These are phyloP conservation scores for Drosophila falleni DNA, from an alignment of 2,888 invertebrate genomes.

Conservation along the genomic window DNA sequence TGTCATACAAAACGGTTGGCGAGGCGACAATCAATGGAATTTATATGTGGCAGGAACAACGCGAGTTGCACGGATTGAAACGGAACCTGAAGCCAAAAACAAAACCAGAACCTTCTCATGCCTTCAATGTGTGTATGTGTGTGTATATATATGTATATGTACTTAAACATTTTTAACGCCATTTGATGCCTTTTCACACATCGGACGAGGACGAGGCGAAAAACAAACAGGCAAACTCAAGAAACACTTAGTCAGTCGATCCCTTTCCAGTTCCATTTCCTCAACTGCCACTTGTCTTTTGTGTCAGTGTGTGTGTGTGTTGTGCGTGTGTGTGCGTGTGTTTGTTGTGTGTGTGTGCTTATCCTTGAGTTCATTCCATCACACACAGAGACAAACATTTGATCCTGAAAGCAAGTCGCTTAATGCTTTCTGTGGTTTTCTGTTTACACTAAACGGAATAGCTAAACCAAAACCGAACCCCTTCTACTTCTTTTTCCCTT, in stretches of 20 bases:
- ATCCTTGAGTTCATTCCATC: too few relatives aligned
- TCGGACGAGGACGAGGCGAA: constrained; percentile 56
- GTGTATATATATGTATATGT: constrained; percentile 41
- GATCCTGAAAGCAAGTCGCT: constrained; percentile 59
- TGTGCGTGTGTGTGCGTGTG: constrained; percentile 25
- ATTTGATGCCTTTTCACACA: constrained; percentile 81
- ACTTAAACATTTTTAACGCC: constrained; percentile 80
- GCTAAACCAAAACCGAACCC: constrained; percentile 34
- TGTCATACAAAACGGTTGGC: constrained; percentile 77
- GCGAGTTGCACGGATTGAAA: constrained; percentile 27
- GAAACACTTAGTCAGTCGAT: constrained; percentile 72
- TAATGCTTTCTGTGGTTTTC: constrained; percentile 62
- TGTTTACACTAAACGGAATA: constrained; percentile 69
- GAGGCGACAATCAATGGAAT: constrained; percentile 81
- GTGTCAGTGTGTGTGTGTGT: constrained; percentile 23
- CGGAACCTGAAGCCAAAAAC: constrained; percentile 40
- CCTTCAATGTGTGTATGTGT: constrained; percentile 56
- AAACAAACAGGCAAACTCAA: constrained; percentile 71
- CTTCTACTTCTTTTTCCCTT: neutral
- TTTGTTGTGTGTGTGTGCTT: constrained; percentile 24
- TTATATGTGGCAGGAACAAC: constrained; percentile 47
- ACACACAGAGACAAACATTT: constrained; percentile 47
- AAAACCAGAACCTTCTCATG: constrained; percentile 1
- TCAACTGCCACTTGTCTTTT: constrained; percentile 27
- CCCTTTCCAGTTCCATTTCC: constrained; percentile 33